Percentiles rank a stretch among this genome's conserved stretches.
Evolutionary conservation across 1,140 invertebrate species (phyloP).

Genomic region (Ceratosolen solmsi): DNA sequence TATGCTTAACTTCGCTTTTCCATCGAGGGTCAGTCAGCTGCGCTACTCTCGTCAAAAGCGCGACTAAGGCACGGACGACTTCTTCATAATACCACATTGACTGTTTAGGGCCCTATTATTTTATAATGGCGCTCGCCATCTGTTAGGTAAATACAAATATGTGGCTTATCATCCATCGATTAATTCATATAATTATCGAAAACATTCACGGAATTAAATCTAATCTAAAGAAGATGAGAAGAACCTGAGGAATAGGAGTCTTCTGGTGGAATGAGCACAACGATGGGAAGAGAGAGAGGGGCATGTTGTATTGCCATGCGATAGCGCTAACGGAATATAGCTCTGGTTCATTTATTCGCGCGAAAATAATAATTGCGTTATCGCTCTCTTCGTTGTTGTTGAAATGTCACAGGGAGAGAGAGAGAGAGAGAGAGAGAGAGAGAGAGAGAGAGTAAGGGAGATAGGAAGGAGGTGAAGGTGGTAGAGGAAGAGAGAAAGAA

Average conservation of each 20-base stretch:
- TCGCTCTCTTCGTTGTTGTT: not conserved
- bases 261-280: not conserved
- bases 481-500: not conserved
- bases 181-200: too few species aligned
- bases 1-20: not conserved
- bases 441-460: not conserved
- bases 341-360: not conserved
- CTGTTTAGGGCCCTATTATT: not conserved
- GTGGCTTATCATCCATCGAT: too few species aligned
- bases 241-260: not conserved
- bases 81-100: not conserved
- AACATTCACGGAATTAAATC: too few species aligned
- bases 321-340: not conserved
- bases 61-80: not conserved
- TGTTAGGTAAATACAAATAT: constrained; percentile 51
- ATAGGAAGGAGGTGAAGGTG: not conserved
- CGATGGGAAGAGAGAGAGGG: not conserved
- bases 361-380: constrained; percentile 45
- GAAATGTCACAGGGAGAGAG: not conserved
- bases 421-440: not conserved
- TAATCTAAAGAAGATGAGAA: too few species aligned
- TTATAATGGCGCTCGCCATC: constrained; percentile 36
- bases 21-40: not conserved
- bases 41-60: not conserved
- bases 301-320: not conserved